A percentile compares a stretch with the other conserved stretches of the same genome.
phyloP scores from a whole-genome alignment of 2,888 invertebrate species.

The Amphipyra berbera region DNA sequence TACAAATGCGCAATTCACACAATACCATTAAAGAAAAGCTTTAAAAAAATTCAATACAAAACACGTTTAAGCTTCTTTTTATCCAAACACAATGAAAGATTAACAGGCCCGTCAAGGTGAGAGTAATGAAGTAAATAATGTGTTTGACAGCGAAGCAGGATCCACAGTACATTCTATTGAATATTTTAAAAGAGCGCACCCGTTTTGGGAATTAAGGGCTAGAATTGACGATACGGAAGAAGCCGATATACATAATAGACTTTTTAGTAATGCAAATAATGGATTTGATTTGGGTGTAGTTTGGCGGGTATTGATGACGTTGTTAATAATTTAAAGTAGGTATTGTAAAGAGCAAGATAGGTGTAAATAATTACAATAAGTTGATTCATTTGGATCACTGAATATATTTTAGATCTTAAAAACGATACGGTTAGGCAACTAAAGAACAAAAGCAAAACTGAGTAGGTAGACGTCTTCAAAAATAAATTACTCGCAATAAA shows the following conservation, averaged over 20 bases:
- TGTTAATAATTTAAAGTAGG: conserved; percentile 10
- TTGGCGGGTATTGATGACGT: conserved; percentile 10
- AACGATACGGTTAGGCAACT: background rate
- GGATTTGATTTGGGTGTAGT: conserved; percentile 10
- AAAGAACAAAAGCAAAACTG: background rate
- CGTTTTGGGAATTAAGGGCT: conserved; percentile 65
- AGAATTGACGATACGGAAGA: conserved; percentile 46
- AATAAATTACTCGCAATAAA: conserved; percentile 29
- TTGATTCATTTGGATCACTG: background rate
- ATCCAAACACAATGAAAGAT: conserved; percentile 82
- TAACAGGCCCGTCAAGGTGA: conserved; percentile 78
- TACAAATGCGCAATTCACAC: conserved; percentile 65
- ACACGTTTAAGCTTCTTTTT: conserved; percentile 70
- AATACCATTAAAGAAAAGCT: conserved; percentile 62
- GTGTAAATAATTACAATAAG: background rate
- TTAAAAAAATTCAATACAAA: conserved; percentile 73
- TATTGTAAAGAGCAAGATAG: background rate
- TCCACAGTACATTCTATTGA: conserved; percentile 71
- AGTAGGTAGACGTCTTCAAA: conserved; percentile 2
- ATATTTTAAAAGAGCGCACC: conserved; percentile 78
- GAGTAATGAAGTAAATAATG: conserved; percentile 84
- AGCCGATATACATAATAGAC: conserved; percentile 39
- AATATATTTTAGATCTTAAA: background rate
- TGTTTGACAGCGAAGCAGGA: conserved; percentile 77
- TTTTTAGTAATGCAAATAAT: conserved; percentile 40